A percentile compares a stretch with the other conserved stretches of the same genome.
phyloP scores from a whole-genome alignment of 2,888 invertebrate genomes.

The Hypselothyrea guttata region DNA sequence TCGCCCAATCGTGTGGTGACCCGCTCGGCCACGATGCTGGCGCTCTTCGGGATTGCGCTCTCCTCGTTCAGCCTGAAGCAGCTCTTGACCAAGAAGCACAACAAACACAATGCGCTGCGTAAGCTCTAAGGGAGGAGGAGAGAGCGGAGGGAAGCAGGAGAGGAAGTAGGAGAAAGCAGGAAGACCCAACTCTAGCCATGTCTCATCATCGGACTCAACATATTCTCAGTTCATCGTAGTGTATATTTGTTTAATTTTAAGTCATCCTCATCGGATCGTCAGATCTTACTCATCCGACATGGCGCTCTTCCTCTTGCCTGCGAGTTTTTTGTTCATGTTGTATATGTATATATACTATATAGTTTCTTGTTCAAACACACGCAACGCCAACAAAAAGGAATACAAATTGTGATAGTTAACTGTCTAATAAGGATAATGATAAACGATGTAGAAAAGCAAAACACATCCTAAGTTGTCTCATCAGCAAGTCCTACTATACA shows the following conservation, averaged over 20 bases:
- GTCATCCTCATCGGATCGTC: constrained; percentile 12
- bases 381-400: constrained; percentile 62
- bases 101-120: constrained; percentile 64
- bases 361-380: constrained; percentile 35
- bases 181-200: constrained; percentile 24
- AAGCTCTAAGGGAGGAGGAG: constrained; percentile 65
- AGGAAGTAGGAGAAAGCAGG: background rate
- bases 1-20: constrained; percentile 84
- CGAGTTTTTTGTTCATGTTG: constrained; percentile 10
- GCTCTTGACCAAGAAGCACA: constrained; percentile 83
- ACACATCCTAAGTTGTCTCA: constrained; percentile 24
- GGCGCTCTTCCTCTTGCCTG: constrained; percentile 13
- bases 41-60: constrained; percentile 84
- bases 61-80: constrained; percentile 86
- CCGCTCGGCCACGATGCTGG: constrained; percentile 84
- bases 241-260: constrained; percentile 49
- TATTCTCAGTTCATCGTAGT: constrained; percentile 35
- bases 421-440: constrained; percentile 35
- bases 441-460: constrained; percentile 1
- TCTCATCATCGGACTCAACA: constrained; percentile 14
- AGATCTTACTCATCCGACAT: constrained; percentile 9
- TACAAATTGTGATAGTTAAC: constrained; percentile 65
- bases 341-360: constrained; percentile 35
- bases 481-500: constrained; percentile 37
- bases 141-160: background rate